Evolutionary conservation across 2,888 invertebrate genomes (phyloP).

Genomic region (Lasioglossum malachurum): DNA sequence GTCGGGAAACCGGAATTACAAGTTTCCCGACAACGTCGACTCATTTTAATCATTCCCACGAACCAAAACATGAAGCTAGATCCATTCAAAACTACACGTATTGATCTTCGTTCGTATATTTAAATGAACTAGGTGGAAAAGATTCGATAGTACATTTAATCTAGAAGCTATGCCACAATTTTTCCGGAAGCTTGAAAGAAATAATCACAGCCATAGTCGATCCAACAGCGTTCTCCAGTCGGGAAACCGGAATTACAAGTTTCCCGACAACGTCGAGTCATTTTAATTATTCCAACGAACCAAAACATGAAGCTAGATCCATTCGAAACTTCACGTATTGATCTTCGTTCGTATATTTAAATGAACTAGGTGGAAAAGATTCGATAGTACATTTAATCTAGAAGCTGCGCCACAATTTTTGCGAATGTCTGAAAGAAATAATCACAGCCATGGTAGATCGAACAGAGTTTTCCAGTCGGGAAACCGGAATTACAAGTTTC

Average conservation of each 20-base stretch:
- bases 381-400: too few relatives aligned
- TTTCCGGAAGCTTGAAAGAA: background rate
- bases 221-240: background rate
- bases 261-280: conserved; percentile 6
- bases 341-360: background rate
- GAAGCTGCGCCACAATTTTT: background rate
- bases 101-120: background rate
- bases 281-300: conserved; percentile 30
- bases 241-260: background rate
- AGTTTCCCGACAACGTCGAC: conserved; percentile 7
- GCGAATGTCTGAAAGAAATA: background rate
- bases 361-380: background rate
- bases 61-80: background rate
- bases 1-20: background rate
- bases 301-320: background rate
- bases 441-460: background rate
- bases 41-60: conserved; percentile 31
- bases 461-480: background rate
- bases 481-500: background rate
- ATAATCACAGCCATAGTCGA: background rate
- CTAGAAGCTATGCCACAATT: background rate
- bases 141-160: too few relatives aligned
- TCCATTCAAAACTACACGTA: too few relatives aligned
- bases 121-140: background rate
- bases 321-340: too few relatives aligned